Evolutionary conservation across 2,113 vertebrate species (phyloP), one percentile per base, ranked within the genome.

Genomic region (Tragelaphus imberbis): DNA sequence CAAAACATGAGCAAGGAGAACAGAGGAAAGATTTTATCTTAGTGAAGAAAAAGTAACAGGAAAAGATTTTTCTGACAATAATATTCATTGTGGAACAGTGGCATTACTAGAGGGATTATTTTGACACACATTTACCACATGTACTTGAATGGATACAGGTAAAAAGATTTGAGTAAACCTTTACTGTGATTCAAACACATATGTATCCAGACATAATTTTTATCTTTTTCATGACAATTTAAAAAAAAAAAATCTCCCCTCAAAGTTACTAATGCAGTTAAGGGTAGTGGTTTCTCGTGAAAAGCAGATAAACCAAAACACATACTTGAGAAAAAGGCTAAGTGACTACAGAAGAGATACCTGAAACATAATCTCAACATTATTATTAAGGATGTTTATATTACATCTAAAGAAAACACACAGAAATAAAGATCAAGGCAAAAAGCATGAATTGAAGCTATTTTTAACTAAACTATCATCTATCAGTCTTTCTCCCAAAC

Each of bases 401-500:
- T 40, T 61, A 44, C 4, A 90, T 5, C 75, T 94, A 97, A 68
- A 80, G 68, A 96, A 97, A 95, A 80, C 19, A 95, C 92, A 93
- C 13, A 84, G 84, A 98, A 94, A 95, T 58, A 53, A 97, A 97
- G 61, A 93, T 71, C 30, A 95, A 97, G 51, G 61, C 51, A 94
- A 95, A 96, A 97, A 36, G 15, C 9, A 93, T 77, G 85, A 81
- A 91, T 84, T 94, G 98, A 97, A 95, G 47, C 49, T 96, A 95
- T 65, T 91, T 96, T 82, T 89, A 96, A 93, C 44, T 95, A 84
- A 94, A 96, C 71, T 87, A 92, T 77, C 63, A 94, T 94, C 71
- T 95, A 88, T 92, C 27, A 94, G 56, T 96, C 92, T 98, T 97
- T 97, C 58, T 89, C 28, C 53, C 95, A 93, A 97, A 94, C 16